These are phyloP conservation scores for Clistopyga incitator DNA, from an alignment of 2,888 invertebrate genomes.

Conservation along the genomic window DNA sequence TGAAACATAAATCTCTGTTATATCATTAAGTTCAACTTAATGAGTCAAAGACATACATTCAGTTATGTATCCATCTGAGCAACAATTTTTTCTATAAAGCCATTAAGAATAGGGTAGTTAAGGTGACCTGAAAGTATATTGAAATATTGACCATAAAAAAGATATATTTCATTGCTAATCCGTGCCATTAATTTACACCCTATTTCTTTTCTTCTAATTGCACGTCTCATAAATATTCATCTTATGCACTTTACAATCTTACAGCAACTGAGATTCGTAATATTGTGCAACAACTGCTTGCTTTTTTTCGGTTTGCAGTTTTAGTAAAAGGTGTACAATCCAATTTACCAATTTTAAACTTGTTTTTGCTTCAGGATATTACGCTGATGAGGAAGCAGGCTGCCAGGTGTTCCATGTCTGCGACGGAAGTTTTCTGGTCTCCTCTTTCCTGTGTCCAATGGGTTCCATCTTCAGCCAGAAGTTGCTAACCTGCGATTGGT, in stretches of 20 bases:
- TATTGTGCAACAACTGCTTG: background rate
- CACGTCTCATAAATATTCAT: background rate
- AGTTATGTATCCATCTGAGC: too few relatives aligned
- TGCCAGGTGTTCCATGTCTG: slow-evolving; percentile 90
- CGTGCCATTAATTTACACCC: background rate
- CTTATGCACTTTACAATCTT: background rate
- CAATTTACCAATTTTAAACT: background rate
- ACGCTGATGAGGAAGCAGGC: slow-evolving; percentile 88
- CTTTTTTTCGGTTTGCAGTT: background rate
- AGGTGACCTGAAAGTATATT: background rate
- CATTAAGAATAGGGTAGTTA: too few relatives aligned
- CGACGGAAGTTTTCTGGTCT: slow-evolving; percentile 85
- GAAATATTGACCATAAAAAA: background rate
- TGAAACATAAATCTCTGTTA: background rate
- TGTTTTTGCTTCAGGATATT: slow-evolving; percentile 85
- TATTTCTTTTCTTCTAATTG: background rate
- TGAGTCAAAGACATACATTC: too few relatives aligned
- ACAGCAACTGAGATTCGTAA: background rate
- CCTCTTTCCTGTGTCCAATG: slow-evolving; percentile 89
- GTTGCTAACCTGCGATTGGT: slow-evolving; percentile 89
- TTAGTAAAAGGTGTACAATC: background rate
- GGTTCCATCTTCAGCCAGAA: slow-evolving; percentile 89
- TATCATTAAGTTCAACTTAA: too few relatives aligned
- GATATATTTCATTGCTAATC: background rate
- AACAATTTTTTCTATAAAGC: too few relatives aligned